phyloP scores from a whole-genome alignment of 2,888 invertebrate genomes.

The Eilema griseolum region DNA sequence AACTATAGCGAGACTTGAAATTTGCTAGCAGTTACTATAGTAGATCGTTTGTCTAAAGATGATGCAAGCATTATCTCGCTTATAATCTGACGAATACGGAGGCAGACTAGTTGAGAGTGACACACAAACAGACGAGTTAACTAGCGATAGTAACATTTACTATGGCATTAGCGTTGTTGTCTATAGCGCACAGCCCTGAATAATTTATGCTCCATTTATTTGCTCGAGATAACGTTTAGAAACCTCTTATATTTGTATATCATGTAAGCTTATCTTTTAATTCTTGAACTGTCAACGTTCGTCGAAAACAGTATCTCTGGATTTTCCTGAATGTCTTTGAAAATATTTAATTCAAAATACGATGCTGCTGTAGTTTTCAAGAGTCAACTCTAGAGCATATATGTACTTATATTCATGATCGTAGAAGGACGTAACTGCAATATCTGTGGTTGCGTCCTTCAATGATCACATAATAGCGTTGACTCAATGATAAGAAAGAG shows the following conservation, averaged over 20 bases:
- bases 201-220: conserved; percentile 83
- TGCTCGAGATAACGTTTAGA: conserved; percentile 79
- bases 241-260: conserved; percentile 80
- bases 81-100: conserved; percentile 65
- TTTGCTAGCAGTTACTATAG: conserved; percentile 6
- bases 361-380: not conserved
- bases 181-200: conserved; percentile 78
- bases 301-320: conserved; percentile 54
- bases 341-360: not conserved
- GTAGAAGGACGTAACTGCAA: too few species aligned
- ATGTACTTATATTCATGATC: too few species aligned
- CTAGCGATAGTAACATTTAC: conserved; percentile 80
- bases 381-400: not conserved
- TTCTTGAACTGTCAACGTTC: conserved; percentile 81
- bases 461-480: too few species aligned
- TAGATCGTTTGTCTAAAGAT: conserved; percentile 23
- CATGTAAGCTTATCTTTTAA: conserved; percentile 84
- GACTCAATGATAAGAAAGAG: too few species aligned
- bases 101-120: conserved; percentile 65
- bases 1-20: conserved; percentile 4
- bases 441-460: too few species aligned
- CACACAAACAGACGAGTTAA: conserved; percentile 71
- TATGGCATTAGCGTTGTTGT: conserved; percentile 79
- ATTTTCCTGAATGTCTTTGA: conserved; percentile 57
- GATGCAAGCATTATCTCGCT: conserved; percentile 42